phyloP scores from a whole-genome alignment of 2,888 invertebrate species.

The Brachypalpus laphriformis region DNA sequence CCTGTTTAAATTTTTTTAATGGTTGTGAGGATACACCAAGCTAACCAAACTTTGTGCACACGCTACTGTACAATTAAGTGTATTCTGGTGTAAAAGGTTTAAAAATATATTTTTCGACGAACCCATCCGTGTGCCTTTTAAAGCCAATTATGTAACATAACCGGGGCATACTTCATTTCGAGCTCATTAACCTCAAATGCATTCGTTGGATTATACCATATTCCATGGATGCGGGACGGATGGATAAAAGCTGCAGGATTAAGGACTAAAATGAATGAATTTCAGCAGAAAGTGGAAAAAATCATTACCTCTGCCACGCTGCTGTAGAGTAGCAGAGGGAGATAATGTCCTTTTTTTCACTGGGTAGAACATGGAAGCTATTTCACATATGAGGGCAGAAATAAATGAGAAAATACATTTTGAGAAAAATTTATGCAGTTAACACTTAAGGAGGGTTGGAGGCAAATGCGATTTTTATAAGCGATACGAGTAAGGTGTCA shows the following conservation, averaged over 20 bases:
- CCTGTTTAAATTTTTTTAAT: slow-evolving; percentile 2
- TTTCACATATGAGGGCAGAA: not conserved
- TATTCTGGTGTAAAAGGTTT: slow-evolving; percentile 5
- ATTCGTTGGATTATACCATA: slow-evolving; percentile 11
- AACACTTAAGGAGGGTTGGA: not conserved
- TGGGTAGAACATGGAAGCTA: not conserved
- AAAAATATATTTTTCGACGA: slow-evolving; percentile 5
- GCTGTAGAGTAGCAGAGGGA: not conserved
- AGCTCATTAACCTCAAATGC: slow-evolving; percentile 54
- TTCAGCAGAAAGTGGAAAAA: not conserved
- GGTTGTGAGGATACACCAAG: not conserved
- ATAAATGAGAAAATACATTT: not conserved
- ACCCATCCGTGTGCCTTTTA: slow-evolving; percentile 32
- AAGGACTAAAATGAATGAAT: slow-evolving; percentile 14
- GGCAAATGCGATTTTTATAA: not conserved
- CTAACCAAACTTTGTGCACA: not conserved
- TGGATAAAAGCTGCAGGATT: slow-evolving; percentile 8
- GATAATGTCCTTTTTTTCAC: not conserved
- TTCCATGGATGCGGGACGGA: not conserved
- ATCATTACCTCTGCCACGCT: too few relatives aligned
- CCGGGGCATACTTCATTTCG: slow-evolving; percentile 34
- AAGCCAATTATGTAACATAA: slow-evolving; percentile 43
- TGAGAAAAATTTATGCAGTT: not conserved
- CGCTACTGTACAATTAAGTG: slow-evolving; percentile 6
- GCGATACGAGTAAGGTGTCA: not conserved